phyloP scores from a whole-genome alignment of 2,797 vertebrate species.

The Xiphorhynchus erythropygius region DNA sequence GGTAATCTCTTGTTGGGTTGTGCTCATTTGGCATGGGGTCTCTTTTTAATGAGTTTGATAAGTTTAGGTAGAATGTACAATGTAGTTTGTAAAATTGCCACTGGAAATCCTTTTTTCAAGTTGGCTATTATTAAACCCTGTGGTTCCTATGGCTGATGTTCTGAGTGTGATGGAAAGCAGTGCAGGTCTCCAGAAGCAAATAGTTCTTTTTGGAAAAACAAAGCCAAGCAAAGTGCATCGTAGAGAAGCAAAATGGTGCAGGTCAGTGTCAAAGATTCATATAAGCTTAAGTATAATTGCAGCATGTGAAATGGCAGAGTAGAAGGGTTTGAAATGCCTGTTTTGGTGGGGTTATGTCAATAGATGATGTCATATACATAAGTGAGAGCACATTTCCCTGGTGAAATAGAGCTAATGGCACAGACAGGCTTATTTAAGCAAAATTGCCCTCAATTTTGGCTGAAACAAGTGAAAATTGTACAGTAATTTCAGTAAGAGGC shows the following conservation, averaged over 20 bases:
- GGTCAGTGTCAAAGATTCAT: background rate
- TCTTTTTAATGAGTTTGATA: background rate
- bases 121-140: rapidly evolving
- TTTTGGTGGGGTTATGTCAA: constrained; percentile 44
- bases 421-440: constrained; percentile 42
- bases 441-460: constrained; percentile 64
- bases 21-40: background rate
- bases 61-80: background rate
- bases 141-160: background rate
- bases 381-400: constrained; percentile 49
- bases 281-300: background rate
- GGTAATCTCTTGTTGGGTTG: background rate
- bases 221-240: background rate
- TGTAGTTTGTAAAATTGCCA: background rate
- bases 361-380: constrained; percentile 40
- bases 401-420: constrained; percentile 40
- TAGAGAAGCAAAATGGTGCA: background rate
- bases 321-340: background rate
- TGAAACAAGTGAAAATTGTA: constrained; percentile 57
- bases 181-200: background rate
- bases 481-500: constrained; percentile 46
- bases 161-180: background rate
- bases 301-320: background rate
- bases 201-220: background rate
- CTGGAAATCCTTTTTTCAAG: background rate